Conservation (phyloP, 1,140 invertebrate genomes). For the Nephotettix cincticeps region DNA sequence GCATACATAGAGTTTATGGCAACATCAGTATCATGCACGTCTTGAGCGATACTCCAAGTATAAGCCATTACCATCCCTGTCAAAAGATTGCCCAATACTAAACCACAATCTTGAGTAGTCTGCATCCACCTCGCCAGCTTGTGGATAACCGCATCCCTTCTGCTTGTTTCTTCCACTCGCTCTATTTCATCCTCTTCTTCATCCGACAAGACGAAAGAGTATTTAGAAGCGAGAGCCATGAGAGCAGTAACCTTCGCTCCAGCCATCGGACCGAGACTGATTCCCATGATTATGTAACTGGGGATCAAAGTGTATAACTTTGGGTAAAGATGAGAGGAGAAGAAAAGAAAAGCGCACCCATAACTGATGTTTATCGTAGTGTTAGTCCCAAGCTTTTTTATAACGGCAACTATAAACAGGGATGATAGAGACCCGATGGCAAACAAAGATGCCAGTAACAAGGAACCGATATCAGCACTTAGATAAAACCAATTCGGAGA, state of each 20-base stretch:
- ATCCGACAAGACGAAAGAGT: conserved; percentile 57
- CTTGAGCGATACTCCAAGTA: conserved; percentile 41
- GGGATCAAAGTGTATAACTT: conserved; percentile 59
- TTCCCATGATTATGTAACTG: conserved; percentile 59
- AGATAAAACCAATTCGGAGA: conserved; percentile 29
- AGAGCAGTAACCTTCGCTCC: conserved; percentile 57
- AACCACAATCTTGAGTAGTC: conserved; percentile 58
- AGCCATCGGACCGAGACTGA: conserved; percentile 55
- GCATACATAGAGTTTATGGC: conserved; percentile 46
- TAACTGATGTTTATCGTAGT: conserved; percentile 53
- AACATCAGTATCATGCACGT: conserved; percentile 19
- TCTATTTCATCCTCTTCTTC: conserved; percentile 49
- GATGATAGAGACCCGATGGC: conserved; percentile 54
- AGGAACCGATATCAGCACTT: conserved; percentile 51
- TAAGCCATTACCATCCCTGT: conserved; percentile 52
- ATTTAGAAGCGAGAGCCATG: conserved; percentile 56
- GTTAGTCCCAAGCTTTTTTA: conserved; percentile 56
- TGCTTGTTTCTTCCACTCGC: conserved; percentile 19
- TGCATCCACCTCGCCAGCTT: conserved; percentile 49
- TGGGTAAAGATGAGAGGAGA: conserved; percentile 59
- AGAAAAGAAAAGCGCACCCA: conserved; percentile 54
- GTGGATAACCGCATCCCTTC: conserved; percentile 32
- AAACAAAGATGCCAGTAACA: conserved; percentile 55
- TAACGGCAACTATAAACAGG: conserved; percentile 53
- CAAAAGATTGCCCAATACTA: conserved; percentile 54